Base-by-base conservation (phyloP, 1,140 invertebrate genomes). In the Neelides sp. region DNA sequence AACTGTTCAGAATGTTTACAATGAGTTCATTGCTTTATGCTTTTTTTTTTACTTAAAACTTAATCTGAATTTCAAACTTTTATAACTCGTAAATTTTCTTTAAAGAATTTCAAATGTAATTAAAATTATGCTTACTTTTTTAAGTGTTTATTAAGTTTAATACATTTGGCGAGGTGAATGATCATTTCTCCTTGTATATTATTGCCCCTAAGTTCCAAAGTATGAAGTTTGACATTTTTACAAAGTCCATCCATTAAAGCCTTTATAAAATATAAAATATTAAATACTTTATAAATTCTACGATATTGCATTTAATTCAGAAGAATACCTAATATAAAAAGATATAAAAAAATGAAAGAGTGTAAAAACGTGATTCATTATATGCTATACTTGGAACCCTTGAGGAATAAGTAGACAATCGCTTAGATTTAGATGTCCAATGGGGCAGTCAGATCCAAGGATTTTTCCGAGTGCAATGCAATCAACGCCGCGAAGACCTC, bases 161-260 rank as follows among this genome's bases (percentile, higher is more conserved):
- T 34, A 4, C 47, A 23, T 40, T 41, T 47, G 3, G 45, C 40
- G 4, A 71, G 42, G 4, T 64, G 60, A 13, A 63, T 57, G 3
- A 67, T 65, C 24, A 58, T 59, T 0, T 58, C 7, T 8, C 64
- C 64, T 41, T 59, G 57, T 34, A 71, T 68, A 47, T 69, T 69
- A 55, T 71, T 71, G 7, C 70, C 69, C 45, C 68, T 66, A 0
- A 71, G 54, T 48, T 69, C 67, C 3, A 71, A 20, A 0, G 59
- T 50, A 7, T 58, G 61, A 12, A 71, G 53, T 20, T 50, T 57
- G 1, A 66, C 65, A 40, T 67, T 68, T 48, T 67, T 62, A 19
- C 54, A 64, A 3, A 70, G 50, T 13, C 59, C 59, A 45, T 61
- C 59, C 2, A 61, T 4, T 10, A 61, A 47, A 20, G 59, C 59